Conservation (phyloP, 2,797 vertebrate species). For the Momotus momota region DNA sequence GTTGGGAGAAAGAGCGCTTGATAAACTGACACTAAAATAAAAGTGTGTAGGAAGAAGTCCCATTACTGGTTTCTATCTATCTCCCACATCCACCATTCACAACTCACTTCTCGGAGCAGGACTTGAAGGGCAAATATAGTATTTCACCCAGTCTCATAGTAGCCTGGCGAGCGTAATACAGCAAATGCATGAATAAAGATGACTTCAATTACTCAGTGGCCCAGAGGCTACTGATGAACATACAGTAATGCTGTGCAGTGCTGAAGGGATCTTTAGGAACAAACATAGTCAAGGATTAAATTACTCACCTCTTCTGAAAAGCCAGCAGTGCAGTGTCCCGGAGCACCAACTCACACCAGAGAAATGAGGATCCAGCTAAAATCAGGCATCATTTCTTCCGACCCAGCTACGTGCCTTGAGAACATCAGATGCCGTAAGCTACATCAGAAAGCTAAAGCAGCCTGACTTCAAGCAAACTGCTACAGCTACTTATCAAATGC, state of each 20-base stretch:
- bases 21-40: background rate
- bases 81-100: background rate
- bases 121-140: background rate
- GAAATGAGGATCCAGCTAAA: background rate
- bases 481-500: background rate
- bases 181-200: background rate
- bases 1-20: background rate
- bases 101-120: background rate
- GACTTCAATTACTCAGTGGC: background rate
- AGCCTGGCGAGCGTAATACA: background rate
- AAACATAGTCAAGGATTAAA: background rate
- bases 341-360: background rate
- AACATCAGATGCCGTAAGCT: background rate
- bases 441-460: background rate
- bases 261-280: background rate
- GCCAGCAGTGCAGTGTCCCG: background rate
- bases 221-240: background rate
- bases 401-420: background rate
- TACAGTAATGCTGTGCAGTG: background rate
- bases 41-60: background rate
- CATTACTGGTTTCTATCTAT: background rate
- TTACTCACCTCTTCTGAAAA: background rate
- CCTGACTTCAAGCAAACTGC: background rate
- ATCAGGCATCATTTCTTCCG: background rate
- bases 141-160: background rate